Base-by-base conservation (phyloP, 1,140 invertebrate genomes). In the Calliphora vicina region DNA sequence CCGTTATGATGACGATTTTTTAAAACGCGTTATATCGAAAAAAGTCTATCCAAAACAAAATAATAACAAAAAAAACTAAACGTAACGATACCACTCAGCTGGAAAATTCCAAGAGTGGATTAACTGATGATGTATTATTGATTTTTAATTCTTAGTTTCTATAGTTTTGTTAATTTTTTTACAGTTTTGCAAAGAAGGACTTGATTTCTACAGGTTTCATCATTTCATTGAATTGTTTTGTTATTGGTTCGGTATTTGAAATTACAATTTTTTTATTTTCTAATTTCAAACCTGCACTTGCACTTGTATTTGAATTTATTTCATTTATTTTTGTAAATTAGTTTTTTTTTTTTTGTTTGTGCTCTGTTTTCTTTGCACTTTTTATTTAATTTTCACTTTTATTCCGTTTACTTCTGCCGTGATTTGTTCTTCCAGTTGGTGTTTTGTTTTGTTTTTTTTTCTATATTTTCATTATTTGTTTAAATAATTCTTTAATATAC, bases 1-100 rank as follows among this genome's bases (percentile, higher is more conserved):
- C 87, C 87, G 87, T 90, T 89, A 89, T 90, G 88, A 88, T 90
- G 89, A 86, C 87, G 87, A 87, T 85, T 90, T 85, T 86, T 81
- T 57, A 83, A 86, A 23, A 50, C 71, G 27, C 45, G 42, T 67
- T 42, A 23, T 73, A 72, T 9, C 26, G 83, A 25, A 74, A 71
- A 67, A 71, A 13, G 0, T 25, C 17, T 27, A 80, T 80, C 82
- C 23, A 61, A 84, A 81, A 9, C 72, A 71, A 86, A 85, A 85
- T 35, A 83, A 84, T 45, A 84, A 78, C 86, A 86, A n/a, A 86
- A 87, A 82, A 61, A 71, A 42, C 20, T 50, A 57, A 61, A 43
- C 26, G 73, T 85, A 85, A 86, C 85, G 86, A 83, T n/a, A 82
- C 17, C 50, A 83, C 27, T 35, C 35, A 10, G 5, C 35, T 35